Evolutionary conservation across 2,888 invertebrate genomes (phyloP).

Genomic region (Xanthostigma xanthostigma): DNA sequence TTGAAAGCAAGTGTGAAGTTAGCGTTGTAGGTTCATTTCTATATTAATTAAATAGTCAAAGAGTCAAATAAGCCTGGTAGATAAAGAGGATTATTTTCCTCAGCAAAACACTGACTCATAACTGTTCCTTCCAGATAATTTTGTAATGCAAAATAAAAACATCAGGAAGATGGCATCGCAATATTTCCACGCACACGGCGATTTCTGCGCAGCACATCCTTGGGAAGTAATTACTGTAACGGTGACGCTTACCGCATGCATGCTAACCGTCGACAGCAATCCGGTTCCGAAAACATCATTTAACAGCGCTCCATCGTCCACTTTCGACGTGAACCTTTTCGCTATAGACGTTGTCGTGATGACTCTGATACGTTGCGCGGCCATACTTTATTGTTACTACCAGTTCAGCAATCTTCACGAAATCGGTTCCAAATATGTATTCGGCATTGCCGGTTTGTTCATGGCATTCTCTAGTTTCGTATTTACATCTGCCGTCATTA

Average conservation of each 20-base stretch:
- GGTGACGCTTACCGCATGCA: conserved; percentile 57
- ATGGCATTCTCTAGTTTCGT: conserved; percentile 86
- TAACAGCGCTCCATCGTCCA: not conserved
- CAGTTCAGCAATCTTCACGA: conserved; percentile 78
- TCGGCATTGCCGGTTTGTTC: conserved; percentile 76
- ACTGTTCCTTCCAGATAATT: too few relatives aligned
- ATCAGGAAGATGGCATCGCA: conserved; percentile 30
- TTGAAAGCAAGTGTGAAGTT: too few relatives aligned
- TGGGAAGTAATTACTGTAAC: conserved; percentile 82
- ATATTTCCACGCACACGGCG: conserved; percentile 63
- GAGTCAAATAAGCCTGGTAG: too few relatives aligned
- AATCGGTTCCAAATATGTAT: conserved; percentile 72
- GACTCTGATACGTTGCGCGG: conserved; percentile 79
- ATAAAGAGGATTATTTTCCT: too few relatives aligned
- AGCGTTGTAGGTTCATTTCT: too few relatives aligned
- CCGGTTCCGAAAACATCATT: conserved; percentile 9
- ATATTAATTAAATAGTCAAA: too few relatives aligned
- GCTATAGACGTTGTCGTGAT: conserved; percentile 78
- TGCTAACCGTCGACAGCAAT: conserved; percentile 46
- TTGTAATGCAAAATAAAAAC: too few relatives aligned
- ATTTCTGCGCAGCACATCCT: conserved; percentile 75
- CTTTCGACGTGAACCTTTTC: conserved; percentile 47
- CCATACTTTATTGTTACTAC: conserved; percentile 81
- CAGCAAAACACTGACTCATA: too few relatives aligned
- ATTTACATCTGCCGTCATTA: conserved; percentile 80